Evolutionary conservation across 2,888 invertebrate genomes (phyloP), one percentile per base, ranked within the genome.

Genomic region (Spatulosminthurus flaviceps): DNA sequence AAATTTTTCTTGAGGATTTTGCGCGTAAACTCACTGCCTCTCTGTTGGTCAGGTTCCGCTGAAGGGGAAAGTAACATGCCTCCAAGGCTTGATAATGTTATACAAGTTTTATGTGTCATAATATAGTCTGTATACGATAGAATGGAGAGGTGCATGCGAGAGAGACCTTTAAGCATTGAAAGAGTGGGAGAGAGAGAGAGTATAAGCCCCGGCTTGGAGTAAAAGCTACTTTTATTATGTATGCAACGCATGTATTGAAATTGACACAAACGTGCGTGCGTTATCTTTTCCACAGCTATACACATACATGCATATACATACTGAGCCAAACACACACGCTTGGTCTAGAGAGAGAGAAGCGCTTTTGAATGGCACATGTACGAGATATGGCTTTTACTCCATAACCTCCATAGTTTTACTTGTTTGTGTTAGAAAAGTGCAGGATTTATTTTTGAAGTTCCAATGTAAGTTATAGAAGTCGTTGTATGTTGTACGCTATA

Each of bases 21-120:
- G 72, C 72, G 72, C 72, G 72, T 70, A 70, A 28, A 41, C 28
- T n/a, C 67, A 19, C 43, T 21, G 42, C 51, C 51, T 51, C 51
- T 29, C 26, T 69, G 72, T 19, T 42, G 41, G 70, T 41, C 41
- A 70, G 70, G 70, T 70, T 70, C 41, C 41, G 70, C 70, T 70
- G 70, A 70, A 70, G 70, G 70, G 70, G 70, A 70, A 70, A 70
- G 70, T 70, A 70, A 70, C 21, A 7, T 29, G n/a, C 29, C 67
- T 67, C 29, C 28, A 19, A 51, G 51, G 51, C 51, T 51, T 51
- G 51, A 51, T 51, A 51, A 51, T 51, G 51, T 51, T 51, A 51
- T 51, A 51, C 51, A 51, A 51, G 51, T 51, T 51, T 51, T 51
- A 51, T 51, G 51, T 51, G 51, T 51, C 51, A 51, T 51, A 51